Base-by-base conservation (phyloP, 2,113 vertebrate genomes). In the Cryptotis parvus region DNA sequence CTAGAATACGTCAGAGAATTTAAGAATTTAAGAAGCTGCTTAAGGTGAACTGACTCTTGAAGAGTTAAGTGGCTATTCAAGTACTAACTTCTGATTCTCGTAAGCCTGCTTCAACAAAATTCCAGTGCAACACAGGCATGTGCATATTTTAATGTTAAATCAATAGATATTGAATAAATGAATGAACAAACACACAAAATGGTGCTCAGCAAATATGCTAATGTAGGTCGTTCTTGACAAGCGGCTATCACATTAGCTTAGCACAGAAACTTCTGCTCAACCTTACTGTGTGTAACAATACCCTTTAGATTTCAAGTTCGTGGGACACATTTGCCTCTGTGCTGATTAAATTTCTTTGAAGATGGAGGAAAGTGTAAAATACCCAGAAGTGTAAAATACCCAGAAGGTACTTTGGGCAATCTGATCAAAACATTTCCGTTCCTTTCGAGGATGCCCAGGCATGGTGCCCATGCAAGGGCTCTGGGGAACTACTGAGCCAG, bases 1-100 rank as follows among this genome's bases (percentile, higher is more conserved):
- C 39, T 89, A 68, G 65, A 65, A 77, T 31, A 75, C 49, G 55
- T 33, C 26, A 74, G 29, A 49, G 45, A 49, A 49, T 49, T 49
- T 49, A 49, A 70, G 37, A 83, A 31, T 89, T 93, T 79, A 94
- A 65, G 29, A 87, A 78, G 5, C 45, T 63, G 15, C 11, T 89
- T 70, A 78, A 69, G 45, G 74, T 61, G 35, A 76, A 76, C 35
- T 49, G 41, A 87, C 29, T 10, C 75, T 24, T 55, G 80, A 45
- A 10, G 12, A 82, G n/a, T 15, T 33, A 11, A 75, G 33, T 12
- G 74, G 14, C 9, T 75, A 9, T 49, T 88, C 63, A 89, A 79
- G 78, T 77, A 20, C 41, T n/a, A 39, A 27, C 75, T 7, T 77
- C 70, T 69, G 69, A 37, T 61, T 70, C 55, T 88, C 11, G 68